Evolutionary conservation across 2,113 vertebrate genomes (phyloP), one percentile per base, ranked within the genome.

Genomic region (Hemichromis elongatus): DNA sequence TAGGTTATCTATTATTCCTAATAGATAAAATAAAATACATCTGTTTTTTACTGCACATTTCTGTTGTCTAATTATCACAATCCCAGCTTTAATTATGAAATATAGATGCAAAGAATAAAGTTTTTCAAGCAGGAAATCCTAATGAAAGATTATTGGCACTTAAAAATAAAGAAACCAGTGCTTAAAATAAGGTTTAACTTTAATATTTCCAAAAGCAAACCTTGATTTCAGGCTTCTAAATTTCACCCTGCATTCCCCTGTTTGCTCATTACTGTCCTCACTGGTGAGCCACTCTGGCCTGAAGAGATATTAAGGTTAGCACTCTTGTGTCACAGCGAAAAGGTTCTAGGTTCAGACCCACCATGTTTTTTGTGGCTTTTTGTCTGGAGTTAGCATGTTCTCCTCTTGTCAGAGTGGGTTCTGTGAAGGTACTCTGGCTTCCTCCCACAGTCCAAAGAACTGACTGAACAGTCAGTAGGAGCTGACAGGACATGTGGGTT

Each of bases 391-490:
- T 30, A 47, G 42, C 14, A 12, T 12, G 14, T 2, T 47, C 14
- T 10, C 13, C 4, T 30, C 30, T 30, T 30, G 30, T 30, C 5
- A 9, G 52, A 54, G 52, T 4, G 24, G 4, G 8, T 7, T 4
- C 1, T 5, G n/a, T n/a, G n/a, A n/a, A n/a, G n/a, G 4, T 16
- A 96, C 95, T 84, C 91, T 94, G 24, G 92, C 89, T 5, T 95
- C 89, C 2, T 96, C 95, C 95, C 95, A 96, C 83, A 96, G 30
- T 92, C 77, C 1, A 89, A 77, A 70, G 94, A 84, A 35, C 82
- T 93, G 83, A 94, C 89, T 66, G 92, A 21, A 77, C 90, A 79
- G 79, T 91, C 86, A 83, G 28, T 86, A 79, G 63, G 92, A 89
- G 83, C 55, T 45, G 37, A 87, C 91, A 90, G 0, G 82, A 28